Conservation (phyloP, 2,113 vertebrate species). For the Zosterops hypoxanthus region DNA sequence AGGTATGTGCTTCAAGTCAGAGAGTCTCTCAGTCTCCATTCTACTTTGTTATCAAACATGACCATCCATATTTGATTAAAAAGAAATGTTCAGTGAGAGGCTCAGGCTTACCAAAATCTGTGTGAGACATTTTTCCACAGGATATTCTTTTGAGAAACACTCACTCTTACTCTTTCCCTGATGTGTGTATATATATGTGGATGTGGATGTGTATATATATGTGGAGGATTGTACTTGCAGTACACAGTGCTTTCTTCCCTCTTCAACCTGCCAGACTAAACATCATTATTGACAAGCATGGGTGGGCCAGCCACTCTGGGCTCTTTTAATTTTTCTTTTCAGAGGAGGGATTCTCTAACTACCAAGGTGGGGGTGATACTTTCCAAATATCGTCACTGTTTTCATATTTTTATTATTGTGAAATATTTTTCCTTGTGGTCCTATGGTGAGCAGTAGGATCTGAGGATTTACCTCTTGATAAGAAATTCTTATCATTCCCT, state of each 20-base stretch:
- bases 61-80: neutral
- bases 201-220: neutral
- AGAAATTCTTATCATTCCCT: neutral
- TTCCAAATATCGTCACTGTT: neutral
- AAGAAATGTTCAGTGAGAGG: neutral
- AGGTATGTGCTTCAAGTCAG: constrained; percentile 60
- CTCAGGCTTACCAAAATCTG: neutral
- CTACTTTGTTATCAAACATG: neutral
- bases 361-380: neutral
- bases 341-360: neutral
- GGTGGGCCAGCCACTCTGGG: neutral
- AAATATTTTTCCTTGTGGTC: neutral
- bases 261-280: neutral
- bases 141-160: neutral
- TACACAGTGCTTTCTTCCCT: neutral
- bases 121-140: neutral
- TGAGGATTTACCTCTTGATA: neutral
- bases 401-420: neutral
- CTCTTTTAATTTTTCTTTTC: neutral
- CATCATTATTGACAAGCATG: neutral
- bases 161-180: neutral
- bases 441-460: neutral
- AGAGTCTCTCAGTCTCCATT: neutral
- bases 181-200: neutral
- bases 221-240: neutral